Evolutionary conservation across 2,888 invertebrate genomes (phyloP).

Genomic region (Monochamus alternatus): DNA sequence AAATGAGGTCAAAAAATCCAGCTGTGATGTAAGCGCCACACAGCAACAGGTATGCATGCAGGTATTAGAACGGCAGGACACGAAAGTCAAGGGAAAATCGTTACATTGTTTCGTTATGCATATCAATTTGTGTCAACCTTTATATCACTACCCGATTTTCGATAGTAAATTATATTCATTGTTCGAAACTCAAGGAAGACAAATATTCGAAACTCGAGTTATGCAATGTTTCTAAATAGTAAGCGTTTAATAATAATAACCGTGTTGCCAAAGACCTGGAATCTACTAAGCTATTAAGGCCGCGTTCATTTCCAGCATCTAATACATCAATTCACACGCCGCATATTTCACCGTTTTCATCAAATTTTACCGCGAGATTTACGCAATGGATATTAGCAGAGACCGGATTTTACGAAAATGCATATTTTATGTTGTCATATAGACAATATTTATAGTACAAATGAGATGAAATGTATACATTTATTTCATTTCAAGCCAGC

Average conservation of each 20-base stretch:
- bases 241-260: background rate
- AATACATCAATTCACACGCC: background rate
- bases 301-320: background rate
- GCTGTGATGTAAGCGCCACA: background rate
- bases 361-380: background rate
- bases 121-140: background rate
- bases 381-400: background rate
- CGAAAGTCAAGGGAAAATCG: background rate
- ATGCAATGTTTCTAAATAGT: background rate
- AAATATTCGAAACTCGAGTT: no score
- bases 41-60: background rate
- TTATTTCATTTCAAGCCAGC: no score
- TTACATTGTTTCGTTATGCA: background rate
- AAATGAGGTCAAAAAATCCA: background rate
- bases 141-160: no score
- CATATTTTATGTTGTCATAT: no score
- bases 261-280: background rate
- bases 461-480: no score
- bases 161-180: no score
- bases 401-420: background rate
- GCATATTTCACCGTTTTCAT: conserved; percentile 2
- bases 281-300: background rate
- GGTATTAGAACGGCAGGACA: background rate
- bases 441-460: no score
- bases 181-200: no score